A percentile compares a stretch with the other conserved stretches of the same genome.
These are phyloP conservation scores for Herpetotheres cachinnans DNA, from an alignment of 2,113 vertebrate species.

Conservation along the genomic window DNA sequence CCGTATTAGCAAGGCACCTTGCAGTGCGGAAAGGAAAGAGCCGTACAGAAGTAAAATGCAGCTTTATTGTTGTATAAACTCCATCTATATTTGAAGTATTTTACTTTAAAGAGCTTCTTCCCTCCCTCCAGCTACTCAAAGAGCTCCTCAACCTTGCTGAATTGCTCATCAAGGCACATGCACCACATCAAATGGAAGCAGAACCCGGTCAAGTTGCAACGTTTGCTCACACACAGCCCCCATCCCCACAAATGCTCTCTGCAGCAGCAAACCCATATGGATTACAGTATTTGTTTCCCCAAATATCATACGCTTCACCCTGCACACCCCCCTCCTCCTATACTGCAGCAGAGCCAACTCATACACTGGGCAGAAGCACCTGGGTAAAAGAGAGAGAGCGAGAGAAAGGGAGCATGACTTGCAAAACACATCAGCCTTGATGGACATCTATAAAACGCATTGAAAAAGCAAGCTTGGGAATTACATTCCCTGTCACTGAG, in stretches of 20 bases:
- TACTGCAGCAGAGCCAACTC: not conserved
- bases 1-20: not conserved
- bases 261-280: not conserved
- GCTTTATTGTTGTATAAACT: not conserved
- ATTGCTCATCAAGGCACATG: not conserved
- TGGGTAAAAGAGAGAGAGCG: not conserved
- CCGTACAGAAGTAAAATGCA: not conserved
- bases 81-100: not conserved
- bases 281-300: not conserved
- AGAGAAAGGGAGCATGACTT: not conserved
- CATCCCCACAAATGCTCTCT: not conserved
- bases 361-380: not conserved
- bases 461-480: not conserved
- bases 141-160: not conserved
- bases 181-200: not conserved
- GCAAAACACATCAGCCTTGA: not conserved
- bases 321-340: not conserved
- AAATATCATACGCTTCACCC: not conserved
- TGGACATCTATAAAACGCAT: not conserved
- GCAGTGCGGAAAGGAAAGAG: not conserved
- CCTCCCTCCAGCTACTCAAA: not conserved
- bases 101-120: not conserved
- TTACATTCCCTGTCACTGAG: not conserved
- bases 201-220: not conserved
- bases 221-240: not conserved